Evolutionary conservation across 1,140 invertebrate genomes (phyloP), one percentile per base, ranked within the genome.

Genomic region (Vanessa atalanta): DNA sequence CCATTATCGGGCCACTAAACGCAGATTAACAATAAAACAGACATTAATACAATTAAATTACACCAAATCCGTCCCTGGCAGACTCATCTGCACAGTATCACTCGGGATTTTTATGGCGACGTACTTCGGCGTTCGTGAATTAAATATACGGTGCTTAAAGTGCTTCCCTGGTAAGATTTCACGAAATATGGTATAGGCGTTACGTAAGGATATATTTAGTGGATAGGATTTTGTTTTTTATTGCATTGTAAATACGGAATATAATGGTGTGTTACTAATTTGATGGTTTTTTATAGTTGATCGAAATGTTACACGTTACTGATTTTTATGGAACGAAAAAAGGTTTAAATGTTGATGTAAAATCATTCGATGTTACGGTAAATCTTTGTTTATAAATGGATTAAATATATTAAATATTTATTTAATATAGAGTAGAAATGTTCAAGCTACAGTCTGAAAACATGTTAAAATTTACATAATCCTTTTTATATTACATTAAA

Each of bases 11-110:
- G 75, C 75, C 70, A 87, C 76, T 87, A 85, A 91, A 88, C 82
- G 80, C 80, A 86, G 89, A 92, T 91, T 92, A 87, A 88, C 88
- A 85, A 88, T 92, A 91, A 92, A 92, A 89, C 81, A 84, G 86
- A 86, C 87, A 85, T 90, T 89, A 91, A 88, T 87, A 89, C 81
- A 91, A 92, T 91, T 87, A 87, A 88, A 90, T 90, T 89, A 88
- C 57, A 61, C 82, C 73, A 78, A 91, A 86, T 91, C 83, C 89
- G 84, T 73, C 84, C 88, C 89, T 87, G 87, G 79, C 64, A 60
- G 77, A 79, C 85, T 92, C 89, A 90, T 92, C 90, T 92, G 90
- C 86, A 88, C 89, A 90, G 84, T 84, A 87, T 92, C 89, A 88
- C 81, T 79, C 72, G 72, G 88, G 89, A 92, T 92, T 92, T 92